A percentile compares a stretch with the other conserved stretches of the same genome.
Conservation (phyloP, 2,888 invertebrate genomes). For the Gymnocheta viridis region DNA sequence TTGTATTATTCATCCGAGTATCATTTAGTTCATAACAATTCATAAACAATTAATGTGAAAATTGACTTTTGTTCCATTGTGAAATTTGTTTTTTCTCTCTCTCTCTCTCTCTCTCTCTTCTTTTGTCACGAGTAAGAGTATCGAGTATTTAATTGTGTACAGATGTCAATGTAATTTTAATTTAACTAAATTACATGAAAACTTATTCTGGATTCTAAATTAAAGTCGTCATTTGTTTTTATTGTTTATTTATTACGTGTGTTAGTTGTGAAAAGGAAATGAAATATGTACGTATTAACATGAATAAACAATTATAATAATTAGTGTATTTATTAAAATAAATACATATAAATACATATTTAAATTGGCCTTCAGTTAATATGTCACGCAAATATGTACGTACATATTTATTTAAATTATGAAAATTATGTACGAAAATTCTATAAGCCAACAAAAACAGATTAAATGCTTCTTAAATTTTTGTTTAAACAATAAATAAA, state of each 20-base stretch:
- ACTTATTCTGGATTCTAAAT: constrained; percentile 1
- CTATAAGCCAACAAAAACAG: neutral
- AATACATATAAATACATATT: neutral
- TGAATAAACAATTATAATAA: constrained; percentile 38
- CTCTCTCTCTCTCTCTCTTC: too few relatives aligned
- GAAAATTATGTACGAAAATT: neutral
- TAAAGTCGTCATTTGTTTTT: constrained; percentile 26
- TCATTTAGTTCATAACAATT: constrained; percentile 36
- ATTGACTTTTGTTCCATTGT: constrained; percentile 32
- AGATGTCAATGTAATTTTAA: constrained; percentile 68
- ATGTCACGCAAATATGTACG: constrained; percentile 44
- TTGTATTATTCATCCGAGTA: constrained; percentile 19
- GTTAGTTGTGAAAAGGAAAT: constrained; percentile 3
- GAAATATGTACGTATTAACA: constrained; percentile 2
- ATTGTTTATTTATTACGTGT: neutral
- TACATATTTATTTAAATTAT: neutral
- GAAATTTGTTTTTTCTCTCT: constrained; percentile 19
- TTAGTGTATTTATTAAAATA: constrained; percentile 29
- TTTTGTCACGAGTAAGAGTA: too few relatives aligned
- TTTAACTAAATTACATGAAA: constrained; percentile 56
- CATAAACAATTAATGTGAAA: constrained; percentile 14
- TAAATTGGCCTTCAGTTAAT: constrained; percentile 44
- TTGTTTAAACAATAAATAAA: neutral
- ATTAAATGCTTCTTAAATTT: neutral
- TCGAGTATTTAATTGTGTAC: constrained; percentile 58